These are phyloP conservation scores for Metaphire vulgaris DNA, from an alignment of 1,140 invertebrate species.

Conservation along the genomic window DNA sequence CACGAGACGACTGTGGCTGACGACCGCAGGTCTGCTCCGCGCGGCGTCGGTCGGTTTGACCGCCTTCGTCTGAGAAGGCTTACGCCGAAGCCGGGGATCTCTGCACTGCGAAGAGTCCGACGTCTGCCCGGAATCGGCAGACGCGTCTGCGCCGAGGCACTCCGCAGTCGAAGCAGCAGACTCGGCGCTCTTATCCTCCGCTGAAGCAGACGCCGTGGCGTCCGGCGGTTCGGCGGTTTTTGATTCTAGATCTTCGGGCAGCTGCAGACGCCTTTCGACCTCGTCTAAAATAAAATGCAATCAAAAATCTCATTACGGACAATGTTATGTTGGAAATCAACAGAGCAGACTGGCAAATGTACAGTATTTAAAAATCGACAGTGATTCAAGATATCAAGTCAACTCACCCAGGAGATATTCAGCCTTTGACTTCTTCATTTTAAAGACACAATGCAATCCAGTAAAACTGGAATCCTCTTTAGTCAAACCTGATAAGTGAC, in stretches of 20 bases:
- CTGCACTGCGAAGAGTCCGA: not conserved
- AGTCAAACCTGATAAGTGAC: not conserved
- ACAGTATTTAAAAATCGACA: no score
- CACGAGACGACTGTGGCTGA: slow-evolving; percentile 11
- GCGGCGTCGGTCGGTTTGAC: not conserved
- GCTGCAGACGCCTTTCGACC: not conserved
- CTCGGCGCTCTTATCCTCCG: not conserved
- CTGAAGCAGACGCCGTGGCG: not conserved
- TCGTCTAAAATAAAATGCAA: not conserved
- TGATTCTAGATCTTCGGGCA: not conserved
- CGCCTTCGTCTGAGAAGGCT: not conserved
- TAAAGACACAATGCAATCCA: not conserved
- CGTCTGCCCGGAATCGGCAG: slow-evolving; percentile 3
- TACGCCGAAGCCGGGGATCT: slow-evolving; percentile 11
- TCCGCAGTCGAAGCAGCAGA: not conserved
- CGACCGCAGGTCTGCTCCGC: not conserved
- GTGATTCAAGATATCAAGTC: no score
- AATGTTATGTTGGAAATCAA: no score
- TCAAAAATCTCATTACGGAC: no score
- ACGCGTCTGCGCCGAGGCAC: not conserved
- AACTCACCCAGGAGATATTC: not conserved
- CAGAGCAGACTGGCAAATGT: no score
- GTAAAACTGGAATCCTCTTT: not conserved
- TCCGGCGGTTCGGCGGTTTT: not conserved
- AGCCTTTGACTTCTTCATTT: not conserved